Conservation (phyloP, 2,888 invertebrate genomes). For the Eurytoma adleriae region DNA sequence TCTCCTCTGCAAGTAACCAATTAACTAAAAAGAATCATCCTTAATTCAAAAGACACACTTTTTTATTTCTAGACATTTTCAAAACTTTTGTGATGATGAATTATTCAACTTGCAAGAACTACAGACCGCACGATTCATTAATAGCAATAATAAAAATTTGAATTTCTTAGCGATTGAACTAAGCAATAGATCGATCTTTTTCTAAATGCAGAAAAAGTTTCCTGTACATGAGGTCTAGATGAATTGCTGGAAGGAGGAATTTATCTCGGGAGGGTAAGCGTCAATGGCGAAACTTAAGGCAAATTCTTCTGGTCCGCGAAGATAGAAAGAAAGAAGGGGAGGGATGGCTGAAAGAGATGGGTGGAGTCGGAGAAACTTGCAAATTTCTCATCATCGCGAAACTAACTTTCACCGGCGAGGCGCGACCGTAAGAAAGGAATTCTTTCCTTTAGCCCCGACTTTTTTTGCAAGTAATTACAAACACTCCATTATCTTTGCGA, state of each 20-base stretch:
- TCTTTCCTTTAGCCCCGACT: slow-evolving; percentile 9
- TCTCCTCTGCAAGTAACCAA: too few relatives aligned
- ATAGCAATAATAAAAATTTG: too few relatives aligned
- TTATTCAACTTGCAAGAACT: too few relatives aligned
- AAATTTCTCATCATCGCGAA: slow-evolving; percentile 56
- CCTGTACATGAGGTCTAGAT: slow-evolving; percentile 12
- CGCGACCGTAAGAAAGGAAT: slow-evolving; percentile 13
- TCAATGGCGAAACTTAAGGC: slow-evolving; percentile 55
- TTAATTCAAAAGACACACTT: too few relatives aligned
- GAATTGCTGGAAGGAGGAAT: slow-evolving; percentile 55
- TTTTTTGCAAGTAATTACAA: slow-evolving; percentile 30
- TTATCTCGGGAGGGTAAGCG: slow-evolving; percentile 48
- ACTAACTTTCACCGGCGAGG: slow-evolving; percentile 39
- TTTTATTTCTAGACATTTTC: too few relatives aligned
- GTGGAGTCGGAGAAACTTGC: slow-evolving; percentile 50
- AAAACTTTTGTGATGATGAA: too few relatives aligned
- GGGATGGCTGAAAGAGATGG: not conserved
- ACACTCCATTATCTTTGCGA: slow-evolving; percentile 40
- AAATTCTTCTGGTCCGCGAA: slow-evolving; percentile 27
- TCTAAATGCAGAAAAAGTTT: slow-evolving; percentile 5
- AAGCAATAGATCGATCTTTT: too few relatives aligned
- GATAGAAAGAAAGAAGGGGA: slow-evolving; percentile 46
- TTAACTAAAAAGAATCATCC: too few relatives aligned
- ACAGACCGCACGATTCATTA: too few relatives aligned
- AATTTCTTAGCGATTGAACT: too few relatives aligned